Evolutionary conservation across 2,797 vertebrate species (phyloP).

Genomic region (Darevskia mixta): DNA sequence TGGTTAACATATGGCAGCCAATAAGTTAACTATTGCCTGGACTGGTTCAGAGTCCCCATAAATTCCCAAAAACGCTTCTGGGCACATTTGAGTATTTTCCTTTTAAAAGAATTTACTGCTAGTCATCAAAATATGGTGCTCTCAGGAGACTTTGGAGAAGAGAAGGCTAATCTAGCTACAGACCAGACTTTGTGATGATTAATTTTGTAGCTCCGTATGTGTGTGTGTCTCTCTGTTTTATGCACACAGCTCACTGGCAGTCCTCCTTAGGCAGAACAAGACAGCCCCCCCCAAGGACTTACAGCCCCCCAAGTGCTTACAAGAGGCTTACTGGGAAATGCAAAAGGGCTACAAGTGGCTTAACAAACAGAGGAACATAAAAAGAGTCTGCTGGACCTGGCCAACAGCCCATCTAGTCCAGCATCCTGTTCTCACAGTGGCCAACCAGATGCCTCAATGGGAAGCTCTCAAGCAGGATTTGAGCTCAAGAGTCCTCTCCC

Average conservation of each 20-base stretch:
- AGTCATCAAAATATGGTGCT: neutral
- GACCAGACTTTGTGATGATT: neutral
- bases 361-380: no score
- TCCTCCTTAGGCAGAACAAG: no score
- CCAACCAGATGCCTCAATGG: no score
- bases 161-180: neutral
- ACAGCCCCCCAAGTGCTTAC: no score
- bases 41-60: neutral
- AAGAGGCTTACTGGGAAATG: no score
- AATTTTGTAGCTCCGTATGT: neutral
- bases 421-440: no score
- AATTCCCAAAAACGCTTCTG: neutral
- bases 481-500: no score
- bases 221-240: neutral
- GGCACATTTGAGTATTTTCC: neutral
- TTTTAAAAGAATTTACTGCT: neutral
- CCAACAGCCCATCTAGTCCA: no score
- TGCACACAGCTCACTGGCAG: neutral
- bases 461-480: no score
- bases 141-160: neutral
- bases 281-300: no score
- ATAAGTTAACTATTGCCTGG: slow-evolving; percentile 14
- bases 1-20: slow-evolving; percentile 1
- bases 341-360: no score
- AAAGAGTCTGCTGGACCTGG: no score